Base-by-base conservation (phyloP, 2,888 invertebrate genomes). In the Rhamphomyia laevipes region DNA sequence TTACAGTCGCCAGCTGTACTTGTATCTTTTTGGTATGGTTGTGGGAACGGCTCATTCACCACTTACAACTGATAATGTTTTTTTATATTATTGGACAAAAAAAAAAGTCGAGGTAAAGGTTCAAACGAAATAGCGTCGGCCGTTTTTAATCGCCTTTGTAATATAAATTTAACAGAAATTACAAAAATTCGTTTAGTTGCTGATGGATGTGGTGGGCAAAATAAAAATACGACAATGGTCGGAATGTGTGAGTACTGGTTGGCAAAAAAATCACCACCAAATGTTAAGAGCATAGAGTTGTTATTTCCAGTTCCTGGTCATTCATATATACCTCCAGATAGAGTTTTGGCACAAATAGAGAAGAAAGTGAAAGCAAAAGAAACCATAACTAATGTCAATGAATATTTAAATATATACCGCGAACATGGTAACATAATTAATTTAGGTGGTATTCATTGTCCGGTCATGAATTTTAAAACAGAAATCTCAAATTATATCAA, bases 141-240 rank as follows among this genome's bases (percentile, higher is more conserved):
- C 17, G 53, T 64, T 21, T 58, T 52, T 37, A 52, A 61, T 49
- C 40, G 51, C 15, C 47, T 60, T 16, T 27, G 23, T 21, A 13
- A 21, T 27, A 43, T 13, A 43, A 43, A 37, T 6, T n/a, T 43
- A 15, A 23, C 41, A 23, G 47, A 42, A 13, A 52, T 57, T n/a
- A 48, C 30, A n/a, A 51, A 38, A 41, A 50, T 63, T 46, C 56
- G 59, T 18, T 53, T 64, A 27, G 50, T 61, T 33, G 56, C 61
- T 21, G 63, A 63, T 53, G 61, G 59, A 30, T 63, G 61, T 48
- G 59, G 53, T 21, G 60, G 62, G 15, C 61, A 63, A 52, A 63
- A 61, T 48, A 62, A 60, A 51, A 63, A 61, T 52, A 51, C 57
- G 6, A 58, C 52, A 10, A 51, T 62, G 51, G 37, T 58, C 27